Conservation (phyloP, 2,888 invertebrate species). For the Platerodrilus igneus region DNA sequence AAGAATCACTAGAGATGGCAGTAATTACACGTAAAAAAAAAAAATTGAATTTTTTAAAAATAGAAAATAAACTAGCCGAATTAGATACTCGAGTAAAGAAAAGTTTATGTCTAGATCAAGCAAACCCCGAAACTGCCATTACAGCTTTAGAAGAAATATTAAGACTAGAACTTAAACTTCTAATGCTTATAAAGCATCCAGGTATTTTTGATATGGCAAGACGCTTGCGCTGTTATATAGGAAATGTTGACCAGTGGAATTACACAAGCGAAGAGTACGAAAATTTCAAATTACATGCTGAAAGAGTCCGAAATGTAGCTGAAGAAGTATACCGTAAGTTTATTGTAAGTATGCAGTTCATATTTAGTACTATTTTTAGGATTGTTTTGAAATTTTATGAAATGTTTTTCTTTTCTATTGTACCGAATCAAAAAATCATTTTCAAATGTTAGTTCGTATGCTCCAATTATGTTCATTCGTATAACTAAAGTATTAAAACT, state of each 20-base stretch:
- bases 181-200: constrained; percentile 79
- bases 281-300: constrained; percentile 63
- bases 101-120: constrained; percentile 61
- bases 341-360: constrained; percentile 50
- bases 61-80: constrained; percentile 61
- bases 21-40: constrained; percentile 55
- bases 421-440: too few species aligned
- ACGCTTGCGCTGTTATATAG: constrained; percentile 70
- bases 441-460: too few species aligned
- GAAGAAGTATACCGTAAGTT: constrained; percentile 58
- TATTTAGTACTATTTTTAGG: too few species aligned
- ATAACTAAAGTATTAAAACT: too few species aligned
- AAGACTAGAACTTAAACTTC: constrained; percentile 58
- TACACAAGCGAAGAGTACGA: constrained; percentile 57
- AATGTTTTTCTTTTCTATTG: too few species aligned
- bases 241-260: constrained; percentile 73
- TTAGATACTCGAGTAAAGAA: constrained; percentile 64
- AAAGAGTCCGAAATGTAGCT: constrained; percentile 65
- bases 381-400: too few species aligned
- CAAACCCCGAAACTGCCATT: constrained; percentile 69
- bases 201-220: constrained; percentile 73
- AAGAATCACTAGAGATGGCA: constrained; percentile 50
- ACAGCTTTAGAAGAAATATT: constrained; percentile 59
- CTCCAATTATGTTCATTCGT: too few species aligned
- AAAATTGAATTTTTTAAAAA: constrained; percentile 58